Percentiles rank a stretch among this genome's conserved stretches.
These are phyloP conservation scores for Trileptium ribeirensis DNA, from an alignment of 2,888 invertebrate genomes.

Conservation along the genomic window DNA sequence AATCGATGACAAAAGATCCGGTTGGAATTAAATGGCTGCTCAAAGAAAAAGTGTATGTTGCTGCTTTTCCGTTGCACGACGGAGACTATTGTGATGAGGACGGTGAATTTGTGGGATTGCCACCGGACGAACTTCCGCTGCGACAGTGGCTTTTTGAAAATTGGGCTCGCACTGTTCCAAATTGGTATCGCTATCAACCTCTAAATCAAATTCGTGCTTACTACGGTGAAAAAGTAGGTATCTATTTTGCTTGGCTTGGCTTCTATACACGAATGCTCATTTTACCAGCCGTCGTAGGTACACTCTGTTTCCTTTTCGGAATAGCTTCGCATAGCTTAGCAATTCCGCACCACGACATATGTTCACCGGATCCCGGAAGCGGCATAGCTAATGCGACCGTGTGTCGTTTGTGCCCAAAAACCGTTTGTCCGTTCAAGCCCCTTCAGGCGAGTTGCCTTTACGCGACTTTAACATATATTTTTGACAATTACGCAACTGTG, in stretches of 20 bases:
- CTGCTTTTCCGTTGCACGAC: slow-evolving; percentile 24
- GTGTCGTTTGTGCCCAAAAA: slow-evolving; percentile 78
- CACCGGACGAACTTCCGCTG: slow-evolving; percentile 18
- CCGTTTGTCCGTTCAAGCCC: slow-evolving; percentile 73
- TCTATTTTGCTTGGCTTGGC: slow-evolving; percentile 88
- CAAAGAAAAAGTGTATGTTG: slow-evolving; percentile 8
- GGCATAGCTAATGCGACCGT: slow-evolving; percentile 72
- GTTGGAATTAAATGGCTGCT: slow-evolving; percentile 22
- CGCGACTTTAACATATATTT: slow-evolving; percentile 76
- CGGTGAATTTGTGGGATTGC: background rate
- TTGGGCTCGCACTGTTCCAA: slow-evolving; percentile 24
- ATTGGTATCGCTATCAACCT: slow-evolving; percentile 27
- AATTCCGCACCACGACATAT: background rate
- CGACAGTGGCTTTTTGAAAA: slow-evolving; percentile 23
- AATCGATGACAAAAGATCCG: background rate
- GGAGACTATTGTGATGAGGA: background rate
- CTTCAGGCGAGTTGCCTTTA: slow-evolving; percentile 78
- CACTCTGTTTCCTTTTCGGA: slow-evolving; percentile 63
- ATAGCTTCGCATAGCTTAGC: background rate
- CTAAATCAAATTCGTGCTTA: slow-evolving; percentile 26
- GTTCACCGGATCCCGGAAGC: background rate
- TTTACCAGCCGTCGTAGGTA: slow-evolving; percentile 75
- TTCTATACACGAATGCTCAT: slow-evolving; percentile 86
- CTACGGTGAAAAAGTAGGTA: slow-evolving; percentile 66
- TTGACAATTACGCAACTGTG: slow-evolving; percentile 86